Conservation (phyloP, 1,140 invertebrate genomes). For the Aphaenogaster floridana region DNA sequence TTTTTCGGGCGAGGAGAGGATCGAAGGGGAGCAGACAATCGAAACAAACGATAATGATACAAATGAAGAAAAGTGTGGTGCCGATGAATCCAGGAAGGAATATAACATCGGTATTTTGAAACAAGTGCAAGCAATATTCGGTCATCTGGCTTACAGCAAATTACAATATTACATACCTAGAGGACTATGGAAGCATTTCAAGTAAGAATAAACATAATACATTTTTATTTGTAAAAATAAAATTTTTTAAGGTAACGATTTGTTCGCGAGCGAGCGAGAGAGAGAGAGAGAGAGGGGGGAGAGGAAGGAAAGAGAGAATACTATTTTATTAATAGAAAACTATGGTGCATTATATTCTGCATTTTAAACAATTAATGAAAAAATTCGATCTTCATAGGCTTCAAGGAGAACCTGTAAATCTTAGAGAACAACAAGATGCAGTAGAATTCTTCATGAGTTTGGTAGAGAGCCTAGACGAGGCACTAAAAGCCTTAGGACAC, state of each 20-base stretch:
- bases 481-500: slow-evolving; percentile 96
- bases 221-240: slow-evolving; percentile 38
- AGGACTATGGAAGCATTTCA: slow-evolving; percentile 99
- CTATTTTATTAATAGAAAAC: neutral
- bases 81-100: slow-evolving; percentile 90
- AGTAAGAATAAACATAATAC: slow-evolving; percentile 87
- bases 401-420: slow-evolving; percentile 98
- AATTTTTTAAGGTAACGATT: slow-evolving; percentile 20
- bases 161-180: slow-evolving; percentile 98
- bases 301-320: no score
- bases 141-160: slow-evolving; percentile 98
- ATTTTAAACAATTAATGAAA: slow-evolving; percentile 19
- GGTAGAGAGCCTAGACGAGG: slow-evolving; percentile 98
- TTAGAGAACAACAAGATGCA: slow-evolving; percentile 99
- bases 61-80: slow-evolving; percentile 86
- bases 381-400: slow-evolving; percentile 86
- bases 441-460: slow-evolving; percentile 99
- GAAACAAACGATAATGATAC: slow-evolving; percentile 87
- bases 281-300: no score
- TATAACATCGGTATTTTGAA: slow-evolving; percentile 98
- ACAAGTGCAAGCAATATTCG: slow-evolving; percentile 99
- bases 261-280: neutral
- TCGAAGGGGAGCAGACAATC: slow-evolving; percentile 88
- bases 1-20: slow-evolving; percentile 93
- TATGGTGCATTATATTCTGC: neutral